Percentiles rank a stretch among this genome's conserved stretches.
Conservation (phyloP, 2,113 vertebrate species). For the Manacus vitellinus region DNA sequence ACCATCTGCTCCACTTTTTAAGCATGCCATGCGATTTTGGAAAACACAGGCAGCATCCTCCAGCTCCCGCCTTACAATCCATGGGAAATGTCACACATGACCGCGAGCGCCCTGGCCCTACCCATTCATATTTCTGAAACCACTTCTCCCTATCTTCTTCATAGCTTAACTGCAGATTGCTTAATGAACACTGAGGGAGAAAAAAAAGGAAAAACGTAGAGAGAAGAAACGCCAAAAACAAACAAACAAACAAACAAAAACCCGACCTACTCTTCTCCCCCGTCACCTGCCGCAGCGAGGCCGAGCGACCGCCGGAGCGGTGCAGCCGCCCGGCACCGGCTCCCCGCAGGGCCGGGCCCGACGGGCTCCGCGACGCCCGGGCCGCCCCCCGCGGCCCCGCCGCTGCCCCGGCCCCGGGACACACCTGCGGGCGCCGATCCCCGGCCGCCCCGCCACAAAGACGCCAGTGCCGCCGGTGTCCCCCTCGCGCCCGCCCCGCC, state of each 20-base stretch:
- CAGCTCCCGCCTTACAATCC: constrained; percentile 4
- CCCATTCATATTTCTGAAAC: not conserved
- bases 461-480: not conserved
- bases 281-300: not conserved
- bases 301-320: not conserved
- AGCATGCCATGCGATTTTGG: not conserved
- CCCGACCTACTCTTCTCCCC: not conserved
- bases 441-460: not conserved
- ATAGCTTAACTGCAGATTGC: not conserved
- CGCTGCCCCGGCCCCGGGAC: not conserved
- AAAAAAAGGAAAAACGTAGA: fast-evolving
- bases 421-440: not conserved
- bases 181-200: fast-evolving
- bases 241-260: not conserved
- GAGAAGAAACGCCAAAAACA: not conserved
- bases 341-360: not conserved
- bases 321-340: not conserved
- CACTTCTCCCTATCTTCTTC: not conserved
- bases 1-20: constrained; percentile 50
- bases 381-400: not conserved
- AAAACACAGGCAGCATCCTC: not conserved
- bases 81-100: constrained; percentile 33
- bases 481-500: not conserved
- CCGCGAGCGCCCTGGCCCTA: not conserved
- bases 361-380: not conserved